phyloP scores from a whole-genome alignment of 2,113 vertebrate genomes.

The Bettongia penicillata region DNA sequence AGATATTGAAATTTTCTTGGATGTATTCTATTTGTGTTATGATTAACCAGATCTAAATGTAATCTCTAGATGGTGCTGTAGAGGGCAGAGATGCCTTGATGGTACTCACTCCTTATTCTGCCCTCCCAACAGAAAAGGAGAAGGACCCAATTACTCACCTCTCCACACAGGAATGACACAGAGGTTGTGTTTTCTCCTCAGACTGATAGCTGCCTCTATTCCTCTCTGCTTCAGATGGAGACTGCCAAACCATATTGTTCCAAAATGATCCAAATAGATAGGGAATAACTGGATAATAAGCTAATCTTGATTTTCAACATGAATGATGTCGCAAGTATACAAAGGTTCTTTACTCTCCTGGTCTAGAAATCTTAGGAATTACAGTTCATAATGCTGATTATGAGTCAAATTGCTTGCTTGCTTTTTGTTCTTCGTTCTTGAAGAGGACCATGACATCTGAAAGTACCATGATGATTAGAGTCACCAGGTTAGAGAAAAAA shows the following conservation, averaged over 20 bases:
- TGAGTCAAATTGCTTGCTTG: not conserved
- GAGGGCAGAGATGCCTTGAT: not conserved
- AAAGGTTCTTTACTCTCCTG: not conserved
- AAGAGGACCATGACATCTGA: too few species aligned
- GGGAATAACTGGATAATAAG: not conserved
- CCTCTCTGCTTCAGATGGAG: not conserved
- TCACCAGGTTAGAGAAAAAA: not conserved
- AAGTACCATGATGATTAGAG: not conserved
- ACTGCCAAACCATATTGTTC: not conserved
- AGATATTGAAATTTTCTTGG: not conserved
- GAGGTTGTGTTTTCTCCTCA: not conserved
- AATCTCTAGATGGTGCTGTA: not conserved
- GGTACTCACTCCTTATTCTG: not conserved
- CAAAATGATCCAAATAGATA: not conserved
- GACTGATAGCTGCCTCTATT: not conserved
- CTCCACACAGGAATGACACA: not conserved
- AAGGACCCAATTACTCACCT: not conserved
- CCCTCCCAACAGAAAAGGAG: not conserved
- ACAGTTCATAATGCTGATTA: not conserved
- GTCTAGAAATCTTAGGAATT: not conserved
- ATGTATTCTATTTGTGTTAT: not conserved
- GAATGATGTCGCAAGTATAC: not conserved
- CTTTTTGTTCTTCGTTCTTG: too few species aligned
- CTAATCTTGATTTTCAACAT: not conserved
- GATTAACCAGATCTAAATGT: not conserved